Evolutionary conservation across 2,888 invertebrate species (phyloP), one percentile per base, ranked within the genome.

Genomic region (Neoaliturus tenellus): DNA sequence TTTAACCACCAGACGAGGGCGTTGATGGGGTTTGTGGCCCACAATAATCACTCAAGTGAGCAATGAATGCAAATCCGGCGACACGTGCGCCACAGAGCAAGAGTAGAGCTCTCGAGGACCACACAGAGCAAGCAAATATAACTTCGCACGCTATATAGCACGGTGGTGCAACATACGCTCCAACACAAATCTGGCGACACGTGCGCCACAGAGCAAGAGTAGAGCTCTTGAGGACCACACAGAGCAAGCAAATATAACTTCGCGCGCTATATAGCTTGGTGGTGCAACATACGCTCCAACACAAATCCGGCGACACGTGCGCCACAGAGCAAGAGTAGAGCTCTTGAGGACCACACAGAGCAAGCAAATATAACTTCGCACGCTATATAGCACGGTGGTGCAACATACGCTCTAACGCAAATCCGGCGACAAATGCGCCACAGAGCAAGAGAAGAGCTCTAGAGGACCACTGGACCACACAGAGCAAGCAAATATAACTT

Each of bases 21-120:
- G 62, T 62, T 14, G 28, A 62, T 62, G 62, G 62, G 62, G 62
- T 62, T 51, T 62, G 62, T 62, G 62, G 62, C 14, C 28, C 17
- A 62, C 62, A 62, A 62, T 62, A 28, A 62, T 62, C 62, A 31
- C 62, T 20, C 62, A 62, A 62, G 62, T 62, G 62, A 62, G 62
- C 62, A 62, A 62, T 62, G 62, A 62, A 62, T 62, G 62, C 62
- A 62, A 62, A 62, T 62, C 28, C 62, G 31, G 3, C 28, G 31
- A 31, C 62, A 62, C 62, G 62, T 62, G 62, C 62, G 14, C 31
- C 28, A 55, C 17, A 55, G 62, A 62, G 62, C 31, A 62, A 28
- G 62, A 28, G 31, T 14, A 28, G 62, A 28, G 31, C 28, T 8
- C 44, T 55, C 6, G n/a, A 41, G 14, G 41, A 41, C 8, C 6